Percentiles rank a stretch among this genome's conserved stretches.
These are phyloP conservation scores for Orientallactaga bullata DNA, from an alignment of 2,113 vertebrate genomes.

Conservation along the genomic window DNA sequence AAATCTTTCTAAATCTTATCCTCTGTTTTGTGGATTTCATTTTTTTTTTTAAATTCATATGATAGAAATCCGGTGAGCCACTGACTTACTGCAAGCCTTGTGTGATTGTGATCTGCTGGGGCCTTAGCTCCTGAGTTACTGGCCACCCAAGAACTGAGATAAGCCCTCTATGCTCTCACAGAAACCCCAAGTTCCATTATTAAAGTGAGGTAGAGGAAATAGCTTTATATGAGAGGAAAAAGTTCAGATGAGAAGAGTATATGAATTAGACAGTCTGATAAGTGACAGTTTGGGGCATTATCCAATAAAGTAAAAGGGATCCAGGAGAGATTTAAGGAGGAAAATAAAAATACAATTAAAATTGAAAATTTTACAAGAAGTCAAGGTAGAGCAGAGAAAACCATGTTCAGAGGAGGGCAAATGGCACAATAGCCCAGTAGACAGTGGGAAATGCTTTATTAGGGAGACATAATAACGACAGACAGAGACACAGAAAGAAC, in stretches of 20 bases:
- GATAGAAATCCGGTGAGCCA: no score
- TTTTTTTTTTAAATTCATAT: no score
- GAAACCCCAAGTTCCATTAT: not conserved
- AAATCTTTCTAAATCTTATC: no score
- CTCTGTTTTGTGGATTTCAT: no score
- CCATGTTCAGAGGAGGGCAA: not conserved
- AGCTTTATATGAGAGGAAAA: not conserved
- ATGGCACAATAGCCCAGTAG: not conserved
- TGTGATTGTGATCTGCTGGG: no score
- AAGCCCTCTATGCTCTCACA: no score
- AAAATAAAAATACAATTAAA: not conserved
- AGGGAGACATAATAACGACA: not conserved
- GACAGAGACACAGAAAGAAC: no score
- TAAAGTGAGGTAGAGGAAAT: not conserved
- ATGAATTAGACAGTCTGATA: not conserved
- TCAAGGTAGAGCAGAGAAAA: accelerated
- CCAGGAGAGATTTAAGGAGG: not conserved
- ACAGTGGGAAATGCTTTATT: not conserved
- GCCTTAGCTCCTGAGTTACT: no score
- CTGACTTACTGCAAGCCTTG: no score
- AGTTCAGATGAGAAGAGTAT: not conserved
- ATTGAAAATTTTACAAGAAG: not conserved
- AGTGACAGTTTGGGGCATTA: not conserved
- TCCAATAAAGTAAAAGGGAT: not conserved
- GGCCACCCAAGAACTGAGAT: no score